Evolutionary conservation across 2,113 vertebrate species (phyloP).

Genomic region (Neofelis nebulosa): DNA sequence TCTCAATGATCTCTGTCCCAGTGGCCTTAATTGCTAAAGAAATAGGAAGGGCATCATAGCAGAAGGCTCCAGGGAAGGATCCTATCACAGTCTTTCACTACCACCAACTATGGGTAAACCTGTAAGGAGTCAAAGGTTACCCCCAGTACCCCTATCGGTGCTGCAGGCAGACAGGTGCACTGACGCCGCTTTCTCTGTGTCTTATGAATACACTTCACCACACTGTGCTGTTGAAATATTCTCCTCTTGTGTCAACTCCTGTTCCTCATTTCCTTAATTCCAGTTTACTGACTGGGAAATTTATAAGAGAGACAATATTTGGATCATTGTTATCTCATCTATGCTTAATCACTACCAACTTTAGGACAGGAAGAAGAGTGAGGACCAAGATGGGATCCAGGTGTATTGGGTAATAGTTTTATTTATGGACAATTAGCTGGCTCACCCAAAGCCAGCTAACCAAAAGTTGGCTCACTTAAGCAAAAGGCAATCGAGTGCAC

Average conservation of each 20-base stretch:
- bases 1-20: not conserved
- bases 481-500: not conserved
- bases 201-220: not conserved
- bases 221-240: not conserved
- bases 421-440: not conserved
- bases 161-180: accelerated
- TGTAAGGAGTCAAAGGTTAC: not conserved
- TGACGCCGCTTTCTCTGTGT: not conserved
- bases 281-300: not conserved
- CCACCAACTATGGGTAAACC: not conserved
- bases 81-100: not conserved
- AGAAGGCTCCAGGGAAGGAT: not conserved
- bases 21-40: not conserved
- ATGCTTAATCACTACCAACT: not conserved
- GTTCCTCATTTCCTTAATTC: not conserved
- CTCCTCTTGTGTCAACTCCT: not conserved
- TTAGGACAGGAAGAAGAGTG: not conserved
- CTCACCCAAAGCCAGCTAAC: not conserved
- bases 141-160: not conserved
- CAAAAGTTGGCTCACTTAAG: not conserved
- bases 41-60: not conserved
- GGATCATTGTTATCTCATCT: not conserved
- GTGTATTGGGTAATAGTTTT: not conserved
- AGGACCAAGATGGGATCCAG: not conserved
- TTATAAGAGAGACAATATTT: slow-evolving; percentile 11